These are phyloP conservation scores for Pipa parva DNA, from an alignment of 2,113 vertebrate species.

Conservation along the genomic window DNA sequence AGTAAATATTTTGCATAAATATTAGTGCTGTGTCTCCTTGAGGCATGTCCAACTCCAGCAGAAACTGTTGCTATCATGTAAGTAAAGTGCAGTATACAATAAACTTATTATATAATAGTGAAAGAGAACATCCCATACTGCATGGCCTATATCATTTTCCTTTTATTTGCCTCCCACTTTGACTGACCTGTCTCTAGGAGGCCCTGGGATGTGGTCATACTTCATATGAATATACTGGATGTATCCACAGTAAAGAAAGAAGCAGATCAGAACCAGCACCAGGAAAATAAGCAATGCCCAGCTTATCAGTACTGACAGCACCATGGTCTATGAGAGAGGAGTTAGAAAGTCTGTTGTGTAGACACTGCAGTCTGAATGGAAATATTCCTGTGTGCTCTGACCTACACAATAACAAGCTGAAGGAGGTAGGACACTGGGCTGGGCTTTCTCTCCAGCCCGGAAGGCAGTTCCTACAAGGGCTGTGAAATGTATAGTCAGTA, in stretches of 20 bases:
- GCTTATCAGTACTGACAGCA: slow-evolving; percentile 19
- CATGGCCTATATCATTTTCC: too few species aligned
- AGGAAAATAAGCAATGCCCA: slow-evolving; percentile 30
- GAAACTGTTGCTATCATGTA: neutral
- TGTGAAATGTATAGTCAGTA: too few species aligned
- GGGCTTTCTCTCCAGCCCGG: neutral
- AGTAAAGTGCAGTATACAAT: neutral
- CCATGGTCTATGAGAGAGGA: neutral
- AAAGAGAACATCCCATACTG: too few species aligned
- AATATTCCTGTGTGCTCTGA: neutral
- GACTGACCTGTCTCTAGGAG: slow-evolving; percentile 68
- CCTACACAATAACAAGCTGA: neutral
- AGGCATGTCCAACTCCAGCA: neutral
- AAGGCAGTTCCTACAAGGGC: neutral
- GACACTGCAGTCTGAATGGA: neutral
- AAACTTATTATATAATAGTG: neutral
- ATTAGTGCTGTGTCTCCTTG: too few species aligned
- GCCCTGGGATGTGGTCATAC: slow-evolving; percentile 71
- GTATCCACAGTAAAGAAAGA: slow-evolving; percentile 62
- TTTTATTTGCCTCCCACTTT: too few species aligned
- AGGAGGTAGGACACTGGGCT: neutral
- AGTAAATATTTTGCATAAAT: too few species aligned
- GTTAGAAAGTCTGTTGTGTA: too few species aligned
- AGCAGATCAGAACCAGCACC: slow-evolving; percentile 40
- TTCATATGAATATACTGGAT: slow-evolving; percentile 58